Evolutionary conservation across 92 coral and sea anemone species (phyloP), one percentile per base, ranked within the genome.

Genomic region (Paragorgia papillata): DNA sequence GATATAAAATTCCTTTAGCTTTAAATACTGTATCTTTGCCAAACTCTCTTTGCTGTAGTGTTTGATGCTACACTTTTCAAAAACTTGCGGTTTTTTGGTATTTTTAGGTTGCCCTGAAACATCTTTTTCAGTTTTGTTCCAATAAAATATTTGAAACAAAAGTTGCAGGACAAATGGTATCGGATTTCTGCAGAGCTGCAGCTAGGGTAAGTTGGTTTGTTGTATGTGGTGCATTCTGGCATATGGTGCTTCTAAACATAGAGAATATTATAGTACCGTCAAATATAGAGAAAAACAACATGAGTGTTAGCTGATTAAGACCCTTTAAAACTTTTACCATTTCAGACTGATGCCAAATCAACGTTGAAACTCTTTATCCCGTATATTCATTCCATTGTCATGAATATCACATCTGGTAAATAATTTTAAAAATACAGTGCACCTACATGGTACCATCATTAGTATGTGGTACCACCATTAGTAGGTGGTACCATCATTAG

Each of bases 111-210:
- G 91, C 98, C 44, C 80, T 94, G 39, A 87, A 90, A 8, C 89
- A 91, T 74, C 88, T 94, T 37, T 94, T 90, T 54, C 89, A 87
- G 48, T 94, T 94, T 78, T 94, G 98, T 84, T 67, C 94, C 35
- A 91, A 84, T 55, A 94, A 94, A 83, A 93, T 94, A 50, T 77
- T 94, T 75, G 98, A 94, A 81, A 90, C 96, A 10, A 94, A 94
- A 79, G 90, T 94, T 22, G 98, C 98, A 14, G 98, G 98, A 50
- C 91, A 90, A 85, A 94, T 94, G 89, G 98, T 96, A 25, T 85
- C 98, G 7, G 98, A 94, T 66, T 90, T 94, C 89, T 90, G 97
- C 82, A 83, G 98, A 56, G 98, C 98, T 53, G 98, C 98, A 22
- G 91, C 98, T 18, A 86, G 90, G 98, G 98, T 93, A 12, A 22